Evolutionary conservation across 1,140 invertebrate genomes (phyloP).

Genomic region (Triops cancriformis): DNA sequence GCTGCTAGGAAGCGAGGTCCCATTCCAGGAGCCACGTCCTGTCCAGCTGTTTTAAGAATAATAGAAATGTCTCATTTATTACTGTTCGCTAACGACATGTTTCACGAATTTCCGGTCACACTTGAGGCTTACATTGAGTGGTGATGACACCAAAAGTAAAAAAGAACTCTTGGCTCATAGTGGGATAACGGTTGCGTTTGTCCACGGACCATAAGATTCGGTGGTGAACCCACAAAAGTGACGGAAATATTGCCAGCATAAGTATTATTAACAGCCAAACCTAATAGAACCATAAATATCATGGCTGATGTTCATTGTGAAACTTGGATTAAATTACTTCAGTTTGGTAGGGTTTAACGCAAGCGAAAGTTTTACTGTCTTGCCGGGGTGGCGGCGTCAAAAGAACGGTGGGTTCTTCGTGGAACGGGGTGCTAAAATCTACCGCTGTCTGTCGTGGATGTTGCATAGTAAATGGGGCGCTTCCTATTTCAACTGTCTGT

Average conservation of each 20-base stretch:
- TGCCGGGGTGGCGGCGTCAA: constrained; percentile 35
- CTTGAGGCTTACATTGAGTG: constrained; percentile 23
- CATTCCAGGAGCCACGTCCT: constrained; percentile 17
- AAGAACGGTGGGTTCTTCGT: constrained; percentile 36
- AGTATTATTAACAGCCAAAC: constrained; percentile 29
- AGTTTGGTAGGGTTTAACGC: constrained; percentile 34
- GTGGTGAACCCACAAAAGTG: constrained; percentile 26
- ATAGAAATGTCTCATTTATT: neutral
- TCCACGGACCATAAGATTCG: constrained; percentile 20
- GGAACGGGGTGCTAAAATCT: constrained; percentile 41
- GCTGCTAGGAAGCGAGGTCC: constrained; percentile 33
- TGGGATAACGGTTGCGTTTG: constrained; percentile 25
- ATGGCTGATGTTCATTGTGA: constrained; percentile 19
- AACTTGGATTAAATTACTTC: constrained; percentile 28
- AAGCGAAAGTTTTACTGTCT: constrained; percentile 34
- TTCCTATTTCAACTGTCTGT: constrained; percentile 40
- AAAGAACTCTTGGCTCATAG: constrained; percentile 18
- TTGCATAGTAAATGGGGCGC: constrained; percentile 42
- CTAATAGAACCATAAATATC: constrained; percentile 8
- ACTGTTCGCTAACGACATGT: neutral
- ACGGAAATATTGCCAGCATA: constrained; percentile 23
- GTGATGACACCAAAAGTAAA: constrained; percentile 21
- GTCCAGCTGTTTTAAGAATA: constrained; percentile 21
- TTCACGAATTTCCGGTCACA: neutral
- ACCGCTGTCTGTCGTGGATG: constrained; percentile 38